Percentiles rank a stretch among this genome's conserved stretches.
phyloP scores from a whole-genome alignment of 2,888 invertebrate species.

The Dryobotodes eremita region DNA sequence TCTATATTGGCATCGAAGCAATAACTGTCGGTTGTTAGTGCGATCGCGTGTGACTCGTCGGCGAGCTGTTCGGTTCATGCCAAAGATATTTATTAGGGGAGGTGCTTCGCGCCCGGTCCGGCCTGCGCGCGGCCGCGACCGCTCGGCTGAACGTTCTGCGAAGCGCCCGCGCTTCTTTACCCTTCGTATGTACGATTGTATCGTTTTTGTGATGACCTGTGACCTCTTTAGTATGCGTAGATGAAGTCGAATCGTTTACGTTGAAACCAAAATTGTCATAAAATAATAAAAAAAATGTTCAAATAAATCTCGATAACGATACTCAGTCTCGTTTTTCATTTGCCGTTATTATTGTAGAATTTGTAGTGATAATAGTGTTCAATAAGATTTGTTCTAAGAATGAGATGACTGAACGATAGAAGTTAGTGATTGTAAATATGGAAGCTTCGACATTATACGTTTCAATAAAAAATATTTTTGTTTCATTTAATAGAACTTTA shows the following conservation, averaged over 20 bases:
- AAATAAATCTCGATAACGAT: slow-evolving; percentile 87
- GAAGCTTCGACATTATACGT: slow-evolving; percentile 90
- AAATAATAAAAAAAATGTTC: slow-evolving; percentile 78
- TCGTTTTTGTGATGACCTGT: slow-evolving; percentile 81
- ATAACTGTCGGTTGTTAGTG: slow-evolving; percentile 80
- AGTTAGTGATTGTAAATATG: slow-evolving; percentile 90
- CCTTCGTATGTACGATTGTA: slow-evolving; percentile 76
- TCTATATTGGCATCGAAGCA: slow-evolving; percentile 80
- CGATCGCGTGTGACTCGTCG: slow-evolving; percentile 85
- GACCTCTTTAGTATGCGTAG: slow-evolving; percentile 83
- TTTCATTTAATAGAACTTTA: slow-evolving; percentile 76
- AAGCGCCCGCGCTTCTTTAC: slow-evolving; percentile 75
- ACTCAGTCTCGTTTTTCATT: slow-evolving; percentile 88
- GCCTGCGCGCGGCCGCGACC: slow-evolving; percentile 70
- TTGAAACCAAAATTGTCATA: slow-evolving; percentile 83
- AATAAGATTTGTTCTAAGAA: slow-evolving; percentile 87
- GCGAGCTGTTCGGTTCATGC: slow-evolving; percentile 89
- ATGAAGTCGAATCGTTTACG: slow-evolving; percentile 81
- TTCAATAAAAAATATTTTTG: slow-evolving; percentile 83
- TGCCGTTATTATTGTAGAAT: slow-evolving; percentile 87
- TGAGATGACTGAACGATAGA: slow-evolving; percentile 89
- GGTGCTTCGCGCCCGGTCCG: slow-evolving; percentile 77
- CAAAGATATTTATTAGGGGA: slow-evolving; percentile 90
- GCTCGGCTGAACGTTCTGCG: slow-evolving; percentile 70
- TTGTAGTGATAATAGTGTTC: slow-evolving; percentile 90